Percentiles rank a stretch among this genome's conserved stretches.
phyloP scores from a whole-genome alignment of 2,113 vertebrate genomes.

The Ammodramus savannarum region DNA sequence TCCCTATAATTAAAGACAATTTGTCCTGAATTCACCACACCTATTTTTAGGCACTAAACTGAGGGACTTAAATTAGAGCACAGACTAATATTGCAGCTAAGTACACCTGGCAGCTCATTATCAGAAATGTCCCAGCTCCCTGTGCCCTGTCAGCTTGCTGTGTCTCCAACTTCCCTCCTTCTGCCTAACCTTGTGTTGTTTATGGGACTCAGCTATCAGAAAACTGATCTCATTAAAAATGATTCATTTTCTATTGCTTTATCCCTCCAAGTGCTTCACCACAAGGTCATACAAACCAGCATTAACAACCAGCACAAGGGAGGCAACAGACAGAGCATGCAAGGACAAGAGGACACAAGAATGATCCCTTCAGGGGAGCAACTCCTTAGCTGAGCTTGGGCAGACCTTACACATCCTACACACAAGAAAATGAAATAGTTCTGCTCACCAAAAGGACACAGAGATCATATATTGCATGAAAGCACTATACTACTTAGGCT shows the following conservation, averaged over 20 bases:
- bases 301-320: background rate
- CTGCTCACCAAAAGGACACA: background rate
- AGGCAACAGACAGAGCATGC: background rate
- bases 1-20: background rate
- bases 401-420: accelerated
- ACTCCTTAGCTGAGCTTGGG: background rate
- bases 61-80: background rate
- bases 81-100: background rate
- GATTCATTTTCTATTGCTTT: background rate
- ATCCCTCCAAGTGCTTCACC: background rate
- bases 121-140: background rate
- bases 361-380: background rate
- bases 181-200: background rate
- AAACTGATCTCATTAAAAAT: background rate
- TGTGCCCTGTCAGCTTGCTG: background rate
- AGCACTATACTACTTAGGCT: background rate
- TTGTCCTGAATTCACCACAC: background rate
- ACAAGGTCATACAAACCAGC: background rate
- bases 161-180: background rate
- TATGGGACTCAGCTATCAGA: background rate
- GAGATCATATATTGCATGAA: background rate
- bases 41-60: background rate
- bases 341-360: background rate
- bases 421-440: background rate
- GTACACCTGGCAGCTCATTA: background rate